Evolutionary conservation across 1,140 invertebrate genomes (phyloP).

Genomic region (Subanguina moxae): DNA sequence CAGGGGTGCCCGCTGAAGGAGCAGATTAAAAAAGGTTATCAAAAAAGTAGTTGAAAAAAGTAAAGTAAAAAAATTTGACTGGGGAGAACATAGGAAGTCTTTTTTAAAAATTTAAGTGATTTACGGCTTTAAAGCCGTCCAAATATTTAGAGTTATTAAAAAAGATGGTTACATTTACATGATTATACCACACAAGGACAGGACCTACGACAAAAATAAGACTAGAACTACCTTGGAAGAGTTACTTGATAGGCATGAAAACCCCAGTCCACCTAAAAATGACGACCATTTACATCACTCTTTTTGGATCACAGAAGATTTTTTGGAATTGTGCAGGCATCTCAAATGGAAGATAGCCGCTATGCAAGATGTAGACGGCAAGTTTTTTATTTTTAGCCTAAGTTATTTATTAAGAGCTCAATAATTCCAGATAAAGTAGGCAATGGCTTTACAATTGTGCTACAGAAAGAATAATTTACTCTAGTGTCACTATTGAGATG

Average conservation of each 20-base stretch:
- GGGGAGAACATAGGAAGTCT: no score
- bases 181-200: slow-evolving; percentile 15
- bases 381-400: no score
- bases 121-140: no score
- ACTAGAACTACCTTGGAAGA: slow-evolving; percentile 10
- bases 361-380: slow-evolving; percentile 15
- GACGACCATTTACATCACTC: slow-evolving; percentile 7
- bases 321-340: slow-evolving; percentile 14
- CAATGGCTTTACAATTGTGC: slow-evolving; percentile 19
- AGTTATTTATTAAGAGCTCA: no score
- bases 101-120: no score
- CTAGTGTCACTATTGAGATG: no score
- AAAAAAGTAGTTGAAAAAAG: no score
- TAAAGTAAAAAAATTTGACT: no score
- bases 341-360: slow-evolving; percentile 22
- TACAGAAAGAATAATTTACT: slow-evolving; percentile 13
- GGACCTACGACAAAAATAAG: slow-evolving; percentile 1
- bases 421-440: slow-evolving; percentile 12
- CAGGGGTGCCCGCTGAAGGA: no score
- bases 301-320: slow-evolving; percentile 22
- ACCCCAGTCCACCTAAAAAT: neutral
- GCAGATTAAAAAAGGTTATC: no score
- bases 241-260: slow-evolving; percentile 4
- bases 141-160: slow-evolving; percentile 8
- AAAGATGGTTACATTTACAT: slow-evolving; percentile 17